A percentile compares a stretch with the other conserved stretches of the same genome.
phyloP scores from a whole-genome alignment of 2,797 vertebrate species.

The Rhinella marina region DNA sequence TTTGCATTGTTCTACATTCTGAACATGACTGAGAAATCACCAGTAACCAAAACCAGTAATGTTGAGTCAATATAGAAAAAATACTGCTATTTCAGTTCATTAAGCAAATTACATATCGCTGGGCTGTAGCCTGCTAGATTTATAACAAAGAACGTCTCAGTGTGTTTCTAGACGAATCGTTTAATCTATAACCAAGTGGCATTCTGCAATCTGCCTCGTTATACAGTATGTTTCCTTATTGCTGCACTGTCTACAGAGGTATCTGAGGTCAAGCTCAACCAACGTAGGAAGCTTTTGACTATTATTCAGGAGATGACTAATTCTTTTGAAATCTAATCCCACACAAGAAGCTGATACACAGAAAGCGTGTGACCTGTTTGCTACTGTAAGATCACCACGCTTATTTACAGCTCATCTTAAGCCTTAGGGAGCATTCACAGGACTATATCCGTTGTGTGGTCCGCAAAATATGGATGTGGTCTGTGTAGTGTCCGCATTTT shows the following conservation, averaged over 20 bases:
- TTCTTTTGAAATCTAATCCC: neutral
- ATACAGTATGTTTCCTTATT: neutral
- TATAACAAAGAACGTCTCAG: neutral
- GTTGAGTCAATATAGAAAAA: neutral
- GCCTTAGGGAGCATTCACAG: neutral
- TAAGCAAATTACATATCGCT: neutral
- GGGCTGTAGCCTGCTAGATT: neutral
- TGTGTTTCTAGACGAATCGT: neutral
- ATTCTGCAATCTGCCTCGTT: neutral
- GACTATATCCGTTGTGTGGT: no score
- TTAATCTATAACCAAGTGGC: neutral
- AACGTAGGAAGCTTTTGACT: slow-evolving; percentile 22
- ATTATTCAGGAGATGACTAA: slow-evolving; percentile 33
- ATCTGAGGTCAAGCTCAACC: slow-evolving; percentile 10
- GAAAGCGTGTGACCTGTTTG: neutral
- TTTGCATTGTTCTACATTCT: no score
- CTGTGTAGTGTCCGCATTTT: no score
- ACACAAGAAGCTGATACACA: neutral
- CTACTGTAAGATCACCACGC: neutral
- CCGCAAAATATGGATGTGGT: no score
- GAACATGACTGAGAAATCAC: neutral
- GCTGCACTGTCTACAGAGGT: neutral
- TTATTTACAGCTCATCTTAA: neutral
- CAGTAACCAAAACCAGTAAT: neutral
- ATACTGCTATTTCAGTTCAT: neutral